Evolutionary conservation across 23 tunicate species (phyloP), one percentile per base, ranked within the genome.

Genomic region (Diplosoma virens): DNA sequence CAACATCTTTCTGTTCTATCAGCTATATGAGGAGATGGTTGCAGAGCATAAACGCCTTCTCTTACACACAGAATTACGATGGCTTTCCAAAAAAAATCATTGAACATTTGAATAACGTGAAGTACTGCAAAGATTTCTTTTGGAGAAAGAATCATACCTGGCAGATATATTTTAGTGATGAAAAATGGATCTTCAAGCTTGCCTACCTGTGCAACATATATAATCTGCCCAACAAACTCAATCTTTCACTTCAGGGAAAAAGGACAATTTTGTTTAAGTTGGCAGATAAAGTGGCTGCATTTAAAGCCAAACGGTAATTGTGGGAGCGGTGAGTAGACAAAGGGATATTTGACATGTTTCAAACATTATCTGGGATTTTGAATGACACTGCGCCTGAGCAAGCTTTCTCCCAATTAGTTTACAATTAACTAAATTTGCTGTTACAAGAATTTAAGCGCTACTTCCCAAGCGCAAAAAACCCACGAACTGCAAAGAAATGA

Each of bases 1-100:
- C 52, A 86, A 86, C 76, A 30, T 86, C 55, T 86, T 86, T 30
- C 76, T 86, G 63, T 87, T 87, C 54, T 80, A 86, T 75, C 92
- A 86, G 55, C 36, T 79, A 21, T 61, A 80, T 73, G 85, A 61
- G 32, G 83, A 61, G 37, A 56, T 86, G 66, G 84, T 59, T 33
- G 74, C 85, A 28, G 66, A 86, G 66, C 75, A 54, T 75, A 53
- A 71, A 79, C 58, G 45, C 32, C 80, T 60, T 23, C 85, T 78
- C 6, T 72, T 70, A 25, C 53, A 79, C 84, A 31, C 80, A 18
- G 47, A 69, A 48, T 80, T 78, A 47, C 31, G 82, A 58, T 69
- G 82, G 76, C 72, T 59, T 21, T 26, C 84, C 35, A 18, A 35
- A 72, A 52, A 35, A 67, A 37, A 37, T 35, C 84, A 47, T 66